These are phyloP conservation scores for Lordiphosa andalusiaca DNA, from an alignment of 2,888 invertebrate genomes.

Conservation along the genomic window DNA sequence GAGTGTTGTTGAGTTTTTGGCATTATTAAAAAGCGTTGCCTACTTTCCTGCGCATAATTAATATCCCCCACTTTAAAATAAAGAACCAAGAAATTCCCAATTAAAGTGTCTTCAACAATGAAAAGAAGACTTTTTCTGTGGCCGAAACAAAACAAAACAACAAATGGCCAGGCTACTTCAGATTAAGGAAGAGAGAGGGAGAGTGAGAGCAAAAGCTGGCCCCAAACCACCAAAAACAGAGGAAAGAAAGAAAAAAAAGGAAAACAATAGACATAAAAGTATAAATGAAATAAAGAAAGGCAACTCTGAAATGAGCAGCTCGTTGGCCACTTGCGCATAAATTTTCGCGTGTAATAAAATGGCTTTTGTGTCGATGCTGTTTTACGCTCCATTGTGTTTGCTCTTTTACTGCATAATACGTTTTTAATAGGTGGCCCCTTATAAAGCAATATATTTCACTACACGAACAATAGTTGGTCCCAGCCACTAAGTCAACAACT, in stretches of 20 bases:
- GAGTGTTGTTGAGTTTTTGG: conserved; percentile 13
- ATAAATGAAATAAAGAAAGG: conserved; percentile 1
- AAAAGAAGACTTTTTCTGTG: not conserved
- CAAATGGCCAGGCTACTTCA: conserved; percentile 27
- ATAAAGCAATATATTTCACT: conserved; percentile 30
- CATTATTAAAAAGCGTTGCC: conserved; percentile 11
- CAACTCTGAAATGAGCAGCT: conserved; percentile 1
- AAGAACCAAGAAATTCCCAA: not conserved
- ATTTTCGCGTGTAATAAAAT: conserved; percentile 55
- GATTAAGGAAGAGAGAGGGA: conserved; percentile 49
- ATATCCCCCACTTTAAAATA: not conserved
- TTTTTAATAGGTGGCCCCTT: conserved; percentile 48
- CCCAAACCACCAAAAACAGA: conserved; percentile 39
- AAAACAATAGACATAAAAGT: conserved; percentile 1
- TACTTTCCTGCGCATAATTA: conserved; percentile 13
- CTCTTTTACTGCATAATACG: conserved; percentile 49
- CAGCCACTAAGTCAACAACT: conserved; percentile 23
- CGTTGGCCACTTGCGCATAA: conserved; percentile 39
- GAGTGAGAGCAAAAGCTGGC: conserved; percentile 33
- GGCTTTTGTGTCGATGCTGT: conserved; percentile 52
- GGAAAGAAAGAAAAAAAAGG: conserved; percentile 9
- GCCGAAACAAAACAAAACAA: conserved; percentile 36
- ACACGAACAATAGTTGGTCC: conserved; percentile 14
- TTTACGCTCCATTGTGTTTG: conserved; percentile 33
- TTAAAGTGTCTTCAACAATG: not conserved